Evolutionary conservation across 2,888 invertebrate genomes (phyloP), one percentile per base, ranked within the genome.

Genomic region (Amiota minor): DNA sequence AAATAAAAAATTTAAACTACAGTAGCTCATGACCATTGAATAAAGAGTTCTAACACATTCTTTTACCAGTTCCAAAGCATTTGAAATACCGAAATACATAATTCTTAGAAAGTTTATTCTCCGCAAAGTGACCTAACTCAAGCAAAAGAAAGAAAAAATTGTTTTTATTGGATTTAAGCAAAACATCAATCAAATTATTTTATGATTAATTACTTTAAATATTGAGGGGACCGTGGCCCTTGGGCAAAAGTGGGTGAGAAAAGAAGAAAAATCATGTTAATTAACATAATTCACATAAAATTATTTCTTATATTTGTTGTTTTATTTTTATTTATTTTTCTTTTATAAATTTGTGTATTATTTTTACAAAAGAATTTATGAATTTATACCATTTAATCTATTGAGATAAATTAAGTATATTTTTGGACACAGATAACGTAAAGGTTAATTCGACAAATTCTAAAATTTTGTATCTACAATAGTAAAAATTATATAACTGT

Each of bases 181-280:
- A 20, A 18, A 59, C 20, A 20, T 59, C 59, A 59, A 18, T 59
- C 59, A 59, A 16, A 20, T 59, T 59, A 59, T 20, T 59, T 59
- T 18, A 18, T 59, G 18, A 59, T 16, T 59, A 16, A 59, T 59
- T 59, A 59, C 59, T 20, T 11, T 6, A 6, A 8, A 2, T 35
- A 35, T 35, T 35, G 35, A 35, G 35, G n/a, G 9, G 16, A 16
- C 10, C 56, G 16, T 2, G 6, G 14, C 56, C 35, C 35, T 6
- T 6, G 6, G 16, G 10, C 56, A 18, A 56, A 18, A 16, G 8
- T 56, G 18, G 16, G 16, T 18, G 18, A 56, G 18, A 56, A 56
- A 8, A 56, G 10, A 56, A 16, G 10, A 59, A 59, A 59, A 53
- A 14, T 53, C 53, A 53, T 53, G 16, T 53, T 53, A 16, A 53